Percentiles rank a stretch among this genome's conserved stretches.
phyloP scores from a whole-genome alignment of 2,888 invertebrate genomes.

The Cheilosia grossa region DNA sequence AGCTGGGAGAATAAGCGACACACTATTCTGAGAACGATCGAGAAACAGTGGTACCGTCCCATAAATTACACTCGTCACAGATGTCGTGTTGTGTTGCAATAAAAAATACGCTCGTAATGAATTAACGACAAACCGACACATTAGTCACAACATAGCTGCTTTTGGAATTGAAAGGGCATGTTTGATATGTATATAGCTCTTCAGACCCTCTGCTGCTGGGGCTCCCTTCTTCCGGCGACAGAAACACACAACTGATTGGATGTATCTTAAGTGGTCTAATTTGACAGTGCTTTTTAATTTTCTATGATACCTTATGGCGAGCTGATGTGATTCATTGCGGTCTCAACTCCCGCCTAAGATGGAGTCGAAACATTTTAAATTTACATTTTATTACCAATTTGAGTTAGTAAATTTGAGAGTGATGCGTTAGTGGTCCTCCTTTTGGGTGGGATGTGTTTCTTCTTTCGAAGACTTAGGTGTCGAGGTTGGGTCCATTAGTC shows the following conservation, averaged over 20 bases:
- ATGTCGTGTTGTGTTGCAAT: slow-evolving; percentile 64
- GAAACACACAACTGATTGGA: slow-evolving; percentile 54
- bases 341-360: not conserved
- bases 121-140: slow-evolving; percentile 72
- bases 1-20: slow-evolving; percentile 21
- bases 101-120: slow-evolving; percentile 55
- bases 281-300: slow-evolving; percentile 73
- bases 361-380: slow-evolving; percentile 41
- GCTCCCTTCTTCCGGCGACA: not conserved
- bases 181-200: not conserved
- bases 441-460: slow-evolving; percentile 46
- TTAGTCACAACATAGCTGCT: slow-evolving; percentile 69
- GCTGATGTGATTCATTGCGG: slow-evolving; percentile 59
- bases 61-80: slow-evolving; percentile 69
- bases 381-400: slow-evolving; percentile 70
- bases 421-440: slow-evolving; percentile 6
- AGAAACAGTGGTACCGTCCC: slow-evolving; percentile 51
- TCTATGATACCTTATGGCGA: slow-evolving; percentile 48
- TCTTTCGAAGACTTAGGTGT: slow-evolving; percentile 52
- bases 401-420: slow-evolving; percentile 61
- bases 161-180: slow-evolving; percentile 58
- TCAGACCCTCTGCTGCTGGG: not conserved
- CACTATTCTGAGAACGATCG: slow-evolving; percentile 45
- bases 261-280: slow-evolving; percentile 67
- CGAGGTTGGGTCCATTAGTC: slow-evolving; percentile 47